Evolutionary conservation across 1,140 invertebrate genomes (phyloP).

Genomic region (Listronotus bonariensis): DNA sequence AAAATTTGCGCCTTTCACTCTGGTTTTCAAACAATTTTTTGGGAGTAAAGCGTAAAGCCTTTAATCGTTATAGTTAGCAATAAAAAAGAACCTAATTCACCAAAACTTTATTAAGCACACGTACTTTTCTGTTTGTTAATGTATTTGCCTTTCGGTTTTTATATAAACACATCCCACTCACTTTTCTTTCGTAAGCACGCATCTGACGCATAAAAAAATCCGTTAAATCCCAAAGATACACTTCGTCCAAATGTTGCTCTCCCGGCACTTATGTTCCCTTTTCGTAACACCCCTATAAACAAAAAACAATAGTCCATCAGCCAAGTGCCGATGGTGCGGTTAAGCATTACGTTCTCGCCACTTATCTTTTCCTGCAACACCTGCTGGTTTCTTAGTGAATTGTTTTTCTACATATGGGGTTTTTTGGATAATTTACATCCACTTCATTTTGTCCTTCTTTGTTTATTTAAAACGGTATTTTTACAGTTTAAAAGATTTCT

Average conservation of each 20-base stretch:
- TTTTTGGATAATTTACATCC: too few relatives aligned
- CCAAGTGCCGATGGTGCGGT: slow-evolving; percentile 24
- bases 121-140: background rate
- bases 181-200: background rate
- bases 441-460: too few relatives aligned
- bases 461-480: too few relatives aligned
- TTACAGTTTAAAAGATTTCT: too few relatives aligned
- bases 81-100: too few relatives aligned
- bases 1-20: too few relatives aligned
- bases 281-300: slow-evolving; percentile 15
- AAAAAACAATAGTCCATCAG: slow-evolving; percentile 24
- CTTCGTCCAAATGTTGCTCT: slow-evolving; percentile 15
- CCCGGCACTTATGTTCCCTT: background rate
- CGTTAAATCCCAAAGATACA: slow-evolving; percentile 16
- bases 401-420: background rate
- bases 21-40: too few relatives aligned
- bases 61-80: too few relatives aligned
- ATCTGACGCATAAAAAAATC: background rate
- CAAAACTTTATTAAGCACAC: too few relatives aligned
- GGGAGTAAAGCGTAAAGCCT: too few relatives aligned
- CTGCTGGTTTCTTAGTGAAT: slow-evolving; percentile 19
- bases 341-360: slow-evolving; percentile 15
- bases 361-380: slow-evolving; percentile 21
- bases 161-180: slow-evolving; percentile 2
- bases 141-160: background rate